Percentiles rank a stretch among this genome's conserved stretches.
Evolutionary conservation across 2,888 invertebrate species (phyloP).

Genomic region (Thumatha senex): DNA sequence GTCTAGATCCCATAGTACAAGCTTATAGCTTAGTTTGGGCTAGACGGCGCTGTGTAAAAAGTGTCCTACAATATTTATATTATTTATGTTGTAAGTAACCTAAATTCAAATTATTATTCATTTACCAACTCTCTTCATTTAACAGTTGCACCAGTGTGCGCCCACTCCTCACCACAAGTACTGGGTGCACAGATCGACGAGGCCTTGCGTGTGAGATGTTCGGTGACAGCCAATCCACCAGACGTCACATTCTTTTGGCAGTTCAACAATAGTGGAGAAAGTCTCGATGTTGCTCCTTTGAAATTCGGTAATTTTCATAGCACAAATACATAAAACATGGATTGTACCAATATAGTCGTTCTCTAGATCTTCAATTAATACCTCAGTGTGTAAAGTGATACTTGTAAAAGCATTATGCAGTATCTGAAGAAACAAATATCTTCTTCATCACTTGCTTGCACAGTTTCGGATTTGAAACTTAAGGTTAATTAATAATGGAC

Average conservation of each 20-base stretch:
- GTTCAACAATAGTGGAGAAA: conserved; percentile 95
- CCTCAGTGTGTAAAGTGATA: too few relatives aligned
- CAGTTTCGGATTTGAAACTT: too few relatives aligned
- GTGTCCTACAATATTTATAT: too few relatives aligned
- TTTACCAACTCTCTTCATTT: neutral
- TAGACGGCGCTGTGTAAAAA: too few relatives aligned
- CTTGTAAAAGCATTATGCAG: too few relatives aligned
- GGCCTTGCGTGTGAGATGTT: conserved; percentile 90
- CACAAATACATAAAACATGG: neutral
- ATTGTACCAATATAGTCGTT: neutral
- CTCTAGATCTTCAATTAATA: neutral
- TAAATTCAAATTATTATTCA: too few relatives aligned
- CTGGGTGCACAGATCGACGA: conserved; percentile 95
- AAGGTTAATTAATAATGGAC: too few relatives aligned
- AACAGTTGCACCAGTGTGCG: conserved; percentile 93
- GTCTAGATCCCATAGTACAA: too few relatives aligned
- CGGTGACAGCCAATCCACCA: conserved; percentile 93
- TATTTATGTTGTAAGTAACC: too few relatives aligned
- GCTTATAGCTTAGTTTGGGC: too few relatives aligned
- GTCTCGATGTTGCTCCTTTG: conserved; percentile 89
- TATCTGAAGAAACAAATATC: too few relatives aligned
- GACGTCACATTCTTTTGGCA: conserved; percentile 95
- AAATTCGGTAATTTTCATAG: conserved; percentile 65
- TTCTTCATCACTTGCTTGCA: too few relatives aligned
- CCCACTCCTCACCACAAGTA: conserved; percentile 87